phyloP scores from a whole-genome alignment of 1,140 invertebrate genomes.

The Drosophila neocordata region DNA sequence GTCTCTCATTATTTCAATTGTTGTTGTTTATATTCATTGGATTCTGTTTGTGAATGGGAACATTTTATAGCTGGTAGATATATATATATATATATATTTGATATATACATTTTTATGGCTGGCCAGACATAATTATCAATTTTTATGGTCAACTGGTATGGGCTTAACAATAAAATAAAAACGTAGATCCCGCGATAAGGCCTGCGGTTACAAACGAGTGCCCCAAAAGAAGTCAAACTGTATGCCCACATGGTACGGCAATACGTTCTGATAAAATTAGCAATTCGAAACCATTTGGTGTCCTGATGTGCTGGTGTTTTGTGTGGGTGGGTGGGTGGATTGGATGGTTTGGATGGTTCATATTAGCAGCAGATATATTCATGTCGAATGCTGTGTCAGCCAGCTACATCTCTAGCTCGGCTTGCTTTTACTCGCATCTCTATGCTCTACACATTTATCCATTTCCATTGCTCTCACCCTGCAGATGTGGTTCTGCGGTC shows the following conservation, averaged over 20 bases:
- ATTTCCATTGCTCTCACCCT: constrained; percentile 22
- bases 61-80: constrained; percentile 57
- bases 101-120: constrained; percentile 71
- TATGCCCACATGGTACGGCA: constrained; percentile 36
- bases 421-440: neutral
- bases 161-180: constrained; percentile 59
- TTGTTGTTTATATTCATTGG: constrained; percentile 79
- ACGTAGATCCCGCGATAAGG: constrained; percentile 38
- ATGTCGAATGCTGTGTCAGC: constrained; percentile 49
- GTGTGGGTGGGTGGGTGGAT: too few species aligned
- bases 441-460: constrained; percentile 36
- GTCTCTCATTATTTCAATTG: constrained; percentile 72
- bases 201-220: constrained; percentile 19
- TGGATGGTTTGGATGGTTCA: too few species aligned
- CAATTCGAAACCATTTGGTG: constrained; percentile 72
- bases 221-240: constrained; percentile 35
- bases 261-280: constrained; percentile 72
- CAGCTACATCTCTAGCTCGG: too few species aligned
- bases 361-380: constrained; percentile 79
- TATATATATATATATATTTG: constrained; percentile 57
- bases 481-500: neutral
- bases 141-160: constrained; percentile 65
- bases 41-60: constrained; percentile 34
- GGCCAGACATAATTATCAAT: constrained; percentile 75
- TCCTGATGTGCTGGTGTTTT: constrained; percentile 22